Evolutionary conservation across 2,797 vertebrate genomes (phyloP).

Genomic region (Erpetoichthys calabaricus): DNA sequence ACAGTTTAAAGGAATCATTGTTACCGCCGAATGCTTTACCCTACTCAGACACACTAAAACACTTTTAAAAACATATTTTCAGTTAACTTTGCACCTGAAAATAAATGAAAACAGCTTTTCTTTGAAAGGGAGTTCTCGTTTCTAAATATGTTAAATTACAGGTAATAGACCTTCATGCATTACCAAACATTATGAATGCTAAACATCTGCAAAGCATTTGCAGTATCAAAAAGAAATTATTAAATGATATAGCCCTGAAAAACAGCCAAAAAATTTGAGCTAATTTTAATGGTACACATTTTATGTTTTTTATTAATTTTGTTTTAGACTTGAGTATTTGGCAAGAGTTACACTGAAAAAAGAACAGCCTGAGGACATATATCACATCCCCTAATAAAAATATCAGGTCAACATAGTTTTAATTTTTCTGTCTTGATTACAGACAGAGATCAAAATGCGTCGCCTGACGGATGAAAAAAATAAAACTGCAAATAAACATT

Average conservation of each 20-base stretch:
- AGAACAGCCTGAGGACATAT: slow-evolving; percentile 31
- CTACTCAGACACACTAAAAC: no score
- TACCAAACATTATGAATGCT: slow-evolving; percentile 26
- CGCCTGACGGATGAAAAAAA: slow-evolving; percentile 16
- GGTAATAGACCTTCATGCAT: neutral
- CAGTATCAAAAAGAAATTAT: slow-evolving; percentile 56
- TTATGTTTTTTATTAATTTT: slow-evolving; percentile 48
- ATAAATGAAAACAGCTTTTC: slow-evolving; percentile 38
- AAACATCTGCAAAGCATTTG: slow-evolving; percentile 60
- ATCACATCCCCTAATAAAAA: slow-evolving; percentile 45
- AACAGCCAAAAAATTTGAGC: slow-evolving; percentile 42
- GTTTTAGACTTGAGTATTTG: slow-evolving; percentile 36
- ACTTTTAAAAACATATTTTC: no score
- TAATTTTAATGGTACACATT: slow-evolving; percentile 49
- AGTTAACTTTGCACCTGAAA: slow-evolving; percentile 33
- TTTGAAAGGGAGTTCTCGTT: slow-evolving; percentile 20
- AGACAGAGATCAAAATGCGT: slow-evolving; percentile 36
- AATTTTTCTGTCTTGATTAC: slow-evolving; percentile 24
- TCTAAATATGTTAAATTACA: slow-evolving; percentile 17
- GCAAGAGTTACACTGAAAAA: slow-evolving; percentile 42
- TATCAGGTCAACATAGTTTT: slow-evolving; percentile 17
- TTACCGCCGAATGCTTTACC: no score
- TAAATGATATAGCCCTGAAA: slow-evolving; percentile 49
- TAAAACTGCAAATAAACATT: neutral
- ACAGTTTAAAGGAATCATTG: no score